Percentiles rank a stretch among this genome's conserved stretches.
These are phyloP conservation scores for Tapera naevia DNA, from an alignment of 2,797 vertebrate species.

Conservation along the genomic window DNA sequence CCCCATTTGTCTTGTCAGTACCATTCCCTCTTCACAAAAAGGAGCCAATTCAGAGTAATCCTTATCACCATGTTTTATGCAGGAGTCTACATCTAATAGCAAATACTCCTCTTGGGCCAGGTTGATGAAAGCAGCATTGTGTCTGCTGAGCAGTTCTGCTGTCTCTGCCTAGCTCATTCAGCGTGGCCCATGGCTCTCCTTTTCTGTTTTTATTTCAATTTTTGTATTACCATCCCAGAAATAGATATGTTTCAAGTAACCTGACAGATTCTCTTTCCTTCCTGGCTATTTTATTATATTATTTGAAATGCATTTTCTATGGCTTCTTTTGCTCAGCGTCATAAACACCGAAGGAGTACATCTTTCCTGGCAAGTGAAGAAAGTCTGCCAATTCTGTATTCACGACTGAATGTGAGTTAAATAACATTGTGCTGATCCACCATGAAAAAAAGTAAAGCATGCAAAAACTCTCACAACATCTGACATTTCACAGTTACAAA, in stretches of 20 bases:
- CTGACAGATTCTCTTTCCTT: background rate
- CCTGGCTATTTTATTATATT: conserved; percentile 13
- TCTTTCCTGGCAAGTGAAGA: background rate
- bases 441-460: background rate
- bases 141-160: background rate
- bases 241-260: background rate
- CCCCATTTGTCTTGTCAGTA: conserved; percentile 1
- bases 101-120: background rate
- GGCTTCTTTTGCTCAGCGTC: background rate
- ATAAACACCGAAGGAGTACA: background rate
- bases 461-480: background rate
- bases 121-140: background rate
- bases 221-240: background rate
- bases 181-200: background rate
- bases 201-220: conserved; percentile 3
- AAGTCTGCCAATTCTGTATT: background rate
- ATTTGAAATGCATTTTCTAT: background rate
- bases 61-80: conserved; percentile 33
- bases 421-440: background rate
- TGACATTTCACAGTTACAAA: background rate
- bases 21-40: background rate
- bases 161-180: background rate
- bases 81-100: background rate
- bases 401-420: background rate
- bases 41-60: conserved; percentile 14